Percentiles rank a stretch among this genome's conserved stretches.
These are phyloP conservation scores for Oreortyx pictus DNA, from an alignment of 2,797 vertebrate species.

Conservation along the genomic window DNA sequence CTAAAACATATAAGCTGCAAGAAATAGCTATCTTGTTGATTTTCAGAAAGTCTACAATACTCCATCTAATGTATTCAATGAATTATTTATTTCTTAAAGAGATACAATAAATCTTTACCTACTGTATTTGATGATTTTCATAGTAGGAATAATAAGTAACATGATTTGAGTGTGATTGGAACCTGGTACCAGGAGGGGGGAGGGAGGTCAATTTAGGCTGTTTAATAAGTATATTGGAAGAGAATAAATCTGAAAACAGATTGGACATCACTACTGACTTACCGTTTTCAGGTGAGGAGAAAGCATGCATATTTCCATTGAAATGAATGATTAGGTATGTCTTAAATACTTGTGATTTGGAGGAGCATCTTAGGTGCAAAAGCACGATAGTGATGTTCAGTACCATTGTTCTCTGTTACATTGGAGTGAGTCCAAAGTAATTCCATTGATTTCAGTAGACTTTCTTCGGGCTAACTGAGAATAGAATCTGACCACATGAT, in stretches of 20 bases:
- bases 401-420: background rate
- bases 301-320: background rate
- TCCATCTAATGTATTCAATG: constrained; percentile 73
- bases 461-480: constrained; percentile 49
- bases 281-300: background rate
- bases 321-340: background rate
- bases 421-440: constrained; percentile 44
- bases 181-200: constrained; percentile 37
- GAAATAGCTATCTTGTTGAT: constrained; percentile 71
- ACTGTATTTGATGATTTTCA: constrained; percentile 74
- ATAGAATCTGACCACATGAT: constrained; percentile 50
- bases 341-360: constrained; percentile 1
- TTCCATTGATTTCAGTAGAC: constrained; percentile 60
- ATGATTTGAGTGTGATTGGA: constrained; percentile 69
- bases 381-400: constrained; percentile 3
- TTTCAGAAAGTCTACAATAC: constrained; percentile 72
- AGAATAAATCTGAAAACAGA: background rate
- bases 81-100: constrained; percentile 79
- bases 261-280: background rate
- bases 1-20: constrained; percentile 51
- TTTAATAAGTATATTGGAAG: constrained; percentile 1
- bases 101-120: constrained; percentile 75
- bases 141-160: constrained; percentile 75
- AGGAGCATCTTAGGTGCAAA: constrained; percentile 41
- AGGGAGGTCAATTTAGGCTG: constrained; percentile 56